A percentile compares a stretch with the other conserved stretches of the same genome.
Evolutionary conservation across 2,888 invertebrate genomes (phyloP).

Genomic region (Cartodere bifasciata): DNA sequence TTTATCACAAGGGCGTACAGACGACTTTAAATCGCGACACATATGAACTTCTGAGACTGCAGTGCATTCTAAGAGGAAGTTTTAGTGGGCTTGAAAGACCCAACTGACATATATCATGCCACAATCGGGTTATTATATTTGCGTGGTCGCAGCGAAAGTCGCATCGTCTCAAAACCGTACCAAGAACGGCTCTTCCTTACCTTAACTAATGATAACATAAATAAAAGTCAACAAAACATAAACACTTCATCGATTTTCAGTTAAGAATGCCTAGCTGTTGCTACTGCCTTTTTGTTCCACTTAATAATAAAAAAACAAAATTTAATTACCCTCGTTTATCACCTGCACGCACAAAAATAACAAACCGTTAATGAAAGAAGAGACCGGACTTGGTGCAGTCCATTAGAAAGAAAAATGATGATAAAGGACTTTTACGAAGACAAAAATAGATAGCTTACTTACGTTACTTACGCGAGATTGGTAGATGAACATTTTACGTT

Average conservation of each 20-base stretch:
- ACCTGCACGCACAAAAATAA: no score
- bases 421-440: no score
- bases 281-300: not conserved
- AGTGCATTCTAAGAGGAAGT: slow-evolving; percentile 8
- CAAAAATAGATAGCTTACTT: no score
- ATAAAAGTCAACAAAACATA: slow-evolving; percentile 24
- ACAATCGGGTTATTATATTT: slow-evolving; percentile 33
- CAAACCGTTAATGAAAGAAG: no score
- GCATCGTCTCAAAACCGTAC: slow-evolving; percentile 29
- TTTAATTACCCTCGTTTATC: no score
- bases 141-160: slow-evolving; percentile 31
- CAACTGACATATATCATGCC: slow-evolving; percentile 28
- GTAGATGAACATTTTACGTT: no score
- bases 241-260: slow-evolving; percentile 22
- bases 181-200: slow-evolving; percentile 32
- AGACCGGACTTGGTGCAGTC: no score
- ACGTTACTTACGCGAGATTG: no score
- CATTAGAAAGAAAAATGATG: no score
- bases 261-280: no score
- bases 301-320: no score
- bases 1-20: not conserved
- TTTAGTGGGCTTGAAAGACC: slow-evolving; percentile 8
- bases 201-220: slow-evolving; percentile 30
- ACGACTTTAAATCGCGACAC: slow-evolving; percentile 2
- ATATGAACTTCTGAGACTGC: slow-evolving; percentile 9